Evolutionary conservation across 2,888 invertebrate species (phyloP).

Genomic region (Sarcophaga caerulescens): DNA sequence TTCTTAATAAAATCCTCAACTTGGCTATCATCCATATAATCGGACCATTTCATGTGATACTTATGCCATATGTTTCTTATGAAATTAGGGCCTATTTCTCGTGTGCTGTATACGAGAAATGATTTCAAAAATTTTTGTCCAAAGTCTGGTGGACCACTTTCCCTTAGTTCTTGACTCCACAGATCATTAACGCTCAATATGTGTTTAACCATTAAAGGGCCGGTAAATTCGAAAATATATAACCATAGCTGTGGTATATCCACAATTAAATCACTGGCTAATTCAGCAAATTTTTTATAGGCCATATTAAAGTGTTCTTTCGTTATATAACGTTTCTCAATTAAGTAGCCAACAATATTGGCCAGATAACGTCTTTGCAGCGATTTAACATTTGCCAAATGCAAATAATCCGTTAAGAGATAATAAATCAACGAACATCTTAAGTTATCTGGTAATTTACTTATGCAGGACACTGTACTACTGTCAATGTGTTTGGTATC

Average conservation of each 20-base stretch:
- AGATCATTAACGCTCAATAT: constrained; percentile 80
- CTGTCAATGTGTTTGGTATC: constrained; percentile 71
- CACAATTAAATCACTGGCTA: constrained; percentile 88
- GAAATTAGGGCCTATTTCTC: constrained; percentile 83
- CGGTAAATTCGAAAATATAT: constrained; percentile 88
- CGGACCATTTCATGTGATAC: constrained; percentile 82
- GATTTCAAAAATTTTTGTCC: constrained; percentile 82
- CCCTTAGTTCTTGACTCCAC: constrained; percentile 73
- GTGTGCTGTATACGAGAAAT: constrained; percentile 83
- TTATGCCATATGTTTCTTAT: constrained; percentile 83
- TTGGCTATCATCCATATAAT: constrained; percentile 82
- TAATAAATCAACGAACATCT: constrained; percentile 76
- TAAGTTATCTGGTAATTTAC: constrained; percentile 73
- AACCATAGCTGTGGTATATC: constrained; percentile 93
- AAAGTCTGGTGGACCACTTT: constrained; percentile 67
- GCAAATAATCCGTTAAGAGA: constrained; percentile 78
- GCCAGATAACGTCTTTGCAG: constrained; percentile 79
- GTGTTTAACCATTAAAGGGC: constrained; percentile 82
- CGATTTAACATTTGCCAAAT: constrained; percentile 75
- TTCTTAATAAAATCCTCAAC: constrained; percentile 82
- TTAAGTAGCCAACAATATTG: constrained; percentile 81
- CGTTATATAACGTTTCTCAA: constrained; percentile 82
- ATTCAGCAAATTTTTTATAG: constrained; percentile 85
- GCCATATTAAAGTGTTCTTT: constrained; percentile 82
- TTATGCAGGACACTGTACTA: constrained; percentile 71